These are phyloP conservation scores for Papilio glaucus DNA, from an alignment of 1,140 invertebrate genomes.

Conservation along the genomic window DNA sequence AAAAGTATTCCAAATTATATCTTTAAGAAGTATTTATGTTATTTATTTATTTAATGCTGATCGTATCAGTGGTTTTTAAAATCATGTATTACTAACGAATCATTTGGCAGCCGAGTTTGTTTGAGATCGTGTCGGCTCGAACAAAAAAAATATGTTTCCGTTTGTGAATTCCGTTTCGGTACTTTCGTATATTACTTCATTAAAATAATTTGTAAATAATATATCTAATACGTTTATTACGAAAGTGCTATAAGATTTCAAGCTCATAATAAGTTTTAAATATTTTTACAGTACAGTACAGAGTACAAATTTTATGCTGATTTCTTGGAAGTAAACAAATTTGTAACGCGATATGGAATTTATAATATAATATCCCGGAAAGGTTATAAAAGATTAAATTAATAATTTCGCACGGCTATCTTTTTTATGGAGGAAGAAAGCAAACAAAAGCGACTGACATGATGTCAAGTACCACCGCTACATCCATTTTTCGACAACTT, in stretches of 20 bases:
- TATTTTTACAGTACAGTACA: too few relatives aligned
- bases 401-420: background rate
- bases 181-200: constrained; percentile 31
- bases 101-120: constrained; percentile 42
- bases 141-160: constrained; percentile 34
- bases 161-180: constrained; percentile 6
- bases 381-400: constrained; percentile 4
- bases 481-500: too few relatives aligned
- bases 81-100: constrained; percentile 32
- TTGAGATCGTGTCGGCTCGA: constrained; percentile 36
- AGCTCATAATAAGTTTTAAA: background rate
- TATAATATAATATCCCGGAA: background rate
- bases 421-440: background rate
- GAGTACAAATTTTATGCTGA: background rate
- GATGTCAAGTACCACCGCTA: background rate
- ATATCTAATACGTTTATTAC: background rate
- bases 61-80: constrained; percentile 37
- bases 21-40: constrained; percentile 17
- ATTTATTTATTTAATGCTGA: constrained; percentile 9
- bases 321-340: background rate
- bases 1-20: background rate
- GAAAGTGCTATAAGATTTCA: background rate
- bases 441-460: background rate
- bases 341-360: background rate
- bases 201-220: constrained; percentile 34